Conservation (phyloP, 2,888 invertebrate genomes). For the Bimastos eiseni region DNA sequence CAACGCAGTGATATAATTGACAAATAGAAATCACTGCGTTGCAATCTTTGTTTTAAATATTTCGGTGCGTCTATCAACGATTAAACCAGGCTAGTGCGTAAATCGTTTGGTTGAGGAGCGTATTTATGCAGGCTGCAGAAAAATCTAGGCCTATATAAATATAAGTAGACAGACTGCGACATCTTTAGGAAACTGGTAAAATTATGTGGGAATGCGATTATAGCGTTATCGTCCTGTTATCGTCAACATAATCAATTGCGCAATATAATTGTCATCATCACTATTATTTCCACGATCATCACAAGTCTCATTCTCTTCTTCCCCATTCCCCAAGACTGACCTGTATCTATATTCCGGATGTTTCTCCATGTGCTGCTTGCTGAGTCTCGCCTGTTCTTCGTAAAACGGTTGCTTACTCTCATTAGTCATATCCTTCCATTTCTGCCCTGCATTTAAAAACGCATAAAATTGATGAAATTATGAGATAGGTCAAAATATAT, state of each 20-base stretch:
- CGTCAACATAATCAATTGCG: too few relatives aligned
- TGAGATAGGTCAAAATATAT: too few relatives aligned
- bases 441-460: slow-evolving; percentile 22
- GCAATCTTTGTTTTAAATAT: too few relatives aligned
- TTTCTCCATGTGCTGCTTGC: slow-evolving; percentile 31
- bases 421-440: slow-evolving; percentile 31
- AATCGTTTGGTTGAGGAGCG: background rate
- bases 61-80: background rate
- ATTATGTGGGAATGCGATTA: too few relatives aligned
- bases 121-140: background rate
- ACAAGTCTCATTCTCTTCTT: background rate
- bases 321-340: slow-evolving; percentile 8
- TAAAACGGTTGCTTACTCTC: slow-evolving; percentile 30
- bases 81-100: background rate
- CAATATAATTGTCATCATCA: too few relatives aligned
- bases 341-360: slow-evolving; percentile 36
- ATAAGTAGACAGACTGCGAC: background rate
- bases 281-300: too few relatives aligned
- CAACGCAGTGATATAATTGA: too few relatives aligned
- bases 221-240: too few relatives aligned
- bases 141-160: background rate
- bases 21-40: too few relatives aligned
- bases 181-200: background rate
- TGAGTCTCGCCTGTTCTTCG: slow-evolving; percentile 34
- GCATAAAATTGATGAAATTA: too few relatives aligned